Conservation (phyloP, 2,113 vertebrate species). For the Eubucco bourcierii region DNA sequence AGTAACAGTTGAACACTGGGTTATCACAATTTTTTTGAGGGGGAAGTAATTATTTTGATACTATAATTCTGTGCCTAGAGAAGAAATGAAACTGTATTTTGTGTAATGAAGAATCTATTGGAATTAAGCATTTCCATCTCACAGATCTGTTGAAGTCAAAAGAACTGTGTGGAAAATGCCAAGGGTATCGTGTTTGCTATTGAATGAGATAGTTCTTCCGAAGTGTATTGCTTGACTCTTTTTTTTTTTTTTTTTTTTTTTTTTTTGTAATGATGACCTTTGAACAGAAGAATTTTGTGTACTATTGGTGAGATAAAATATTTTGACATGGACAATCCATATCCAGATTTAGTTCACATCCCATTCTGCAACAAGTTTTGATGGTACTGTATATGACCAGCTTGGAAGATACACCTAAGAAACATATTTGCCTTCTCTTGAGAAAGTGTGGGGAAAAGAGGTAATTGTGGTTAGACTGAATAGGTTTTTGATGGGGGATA, state of each 20-base stretch:
- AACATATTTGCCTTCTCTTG: background rate
- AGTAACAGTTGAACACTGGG: background rate
- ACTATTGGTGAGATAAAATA: background rate
- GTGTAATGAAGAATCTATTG: background rate
- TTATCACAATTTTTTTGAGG: no score
- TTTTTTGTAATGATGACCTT: background rate
- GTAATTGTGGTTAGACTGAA: background rate
- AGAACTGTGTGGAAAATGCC: background rate
- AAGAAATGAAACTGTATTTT: background rate
- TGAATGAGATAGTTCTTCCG: background rate
- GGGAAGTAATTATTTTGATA: background rate
- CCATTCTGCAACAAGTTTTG: background rate
- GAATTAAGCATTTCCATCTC: background rate
- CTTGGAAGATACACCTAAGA: background rate
- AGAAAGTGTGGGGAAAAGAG: background rate
- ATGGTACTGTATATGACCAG: background rate
- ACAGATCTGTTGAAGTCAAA: background rate
- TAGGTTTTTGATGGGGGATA: background rate
- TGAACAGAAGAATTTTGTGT: background rate
- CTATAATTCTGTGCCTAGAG: background rate
- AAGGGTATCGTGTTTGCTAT: background rate
- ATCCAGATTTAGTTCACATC: background rate
- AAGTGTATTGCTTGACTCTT: background rate
- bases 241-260: background rate
- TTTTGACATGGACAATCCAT: background rate